These are phyloP conservation scores for Caenorhabditis imperialis DNA, from an alignment of 2,888 invertebrate genomes.

Conservation along the genomic window DNA sequence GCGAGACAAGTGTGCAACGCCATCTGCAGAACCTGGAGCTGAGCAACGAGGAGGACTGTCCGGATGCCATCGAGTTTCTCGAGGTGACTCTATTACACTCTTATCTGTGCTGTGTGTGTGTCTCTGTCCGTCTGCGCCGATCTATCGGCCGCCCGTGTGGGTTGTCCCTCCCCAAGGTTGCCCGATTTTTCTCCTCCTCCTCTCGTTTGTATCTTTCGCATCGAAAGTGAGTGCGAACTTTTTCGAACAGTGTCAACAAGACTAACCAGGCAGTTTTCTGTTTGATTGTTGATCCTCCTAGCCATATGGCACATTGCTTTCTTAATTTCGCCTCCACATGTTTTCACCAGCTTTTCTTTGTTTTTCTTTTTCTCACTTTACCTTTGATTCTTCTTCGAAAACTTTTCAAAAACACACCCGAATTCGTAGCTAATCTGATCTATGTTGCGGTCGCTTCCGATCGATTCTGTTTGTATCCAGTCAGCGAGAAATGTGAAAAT, in stretches of 20 bases:
- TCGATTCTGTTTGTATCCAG: no score
- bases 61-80: slow-evolving; percentile 63
- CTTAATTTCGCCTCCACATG: no score
- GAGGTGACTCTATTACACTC: slow-evolving; percentile 62
- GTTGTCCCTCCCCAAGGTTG: slow-evolving; percentile 28
- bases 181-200: slow-evolving; percentile 7
- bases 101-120: slow-evolving; percentile 12
- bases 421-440: no score
- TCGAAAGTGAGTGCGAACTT: slow-evolving; percentile 54
- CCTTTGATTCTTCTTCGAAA: neutral
- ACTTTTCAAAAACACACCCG: neutral
- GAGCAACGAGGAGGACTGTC: slow-evolving; percentile 68
- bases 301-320: neutral
- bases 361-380: no score
- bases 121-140: slow-evolving; percentile 17
- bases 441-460: no score
- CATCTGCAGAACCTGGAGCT: slow-evolving; percentile 65
- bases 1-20: slow-evolving; percentile 48
- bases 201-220: slow-evolving; percentile 30
- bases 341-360: no score
- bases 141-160: slow-evolving; percentile 45
- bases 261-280: slow-evolving; percentile 19
- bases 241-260: slow-evolving; percentile 45
- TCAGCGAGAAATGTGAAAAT: no score
- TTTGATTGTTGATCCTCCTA: neutral